A percentile compares a stretch with the other conserved stretches of the same genome.
Evolutionary conservation across 2,113 vertebrate genomes (phyloP).

Genomic region (Pundamilia nyererei): DNA sequence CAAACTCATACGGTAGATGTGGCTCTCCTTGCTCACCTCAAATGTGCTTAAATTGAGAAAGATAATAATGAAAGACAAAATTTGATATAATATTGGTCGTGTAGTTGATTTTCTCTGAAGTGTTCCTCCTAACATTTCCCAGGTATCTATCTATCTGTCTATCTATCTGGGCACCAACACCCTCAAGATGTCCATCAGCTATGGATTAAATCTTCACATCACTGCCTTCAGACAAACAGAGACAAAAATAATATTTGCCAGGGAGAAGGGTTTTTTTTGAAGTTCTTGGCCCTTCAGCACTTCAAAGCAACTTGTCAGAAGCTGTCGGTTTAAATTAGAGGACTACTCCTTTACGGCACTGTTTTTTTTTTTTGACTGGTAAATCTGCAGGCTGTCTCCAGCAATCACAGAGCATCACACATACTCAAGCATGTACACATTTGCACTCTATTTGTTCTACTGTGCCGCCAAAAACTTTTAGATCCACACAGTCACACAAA

Average conservation of each 20-base stretch:
- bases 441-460: conserved; percentile 17
- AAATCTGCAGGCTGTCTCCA: conserved; percentile 55
- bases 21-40: background rate
- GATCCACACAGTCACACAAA: background rate
- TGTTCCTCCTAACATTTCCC: background rate
- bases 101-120: background rate
- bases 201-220: conserved; percentile 37
- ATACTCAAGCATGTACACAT: background rate
- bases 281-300: conserved; percentile 44
- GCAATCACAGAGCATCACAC: conserved; percentile 30
- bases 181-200: conserved; percentile 39
- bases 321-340: conserved; percentile 61
- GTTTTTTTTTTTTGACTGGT: conserved; percentile 25
- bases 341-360: conserved; percentile 14
- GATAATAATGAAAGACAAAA: background rate
- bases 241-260: conserved; percentile 37
- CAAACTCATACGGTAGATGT: background rate
- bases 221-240: conserved; percentile 1
- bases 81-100: background rate
- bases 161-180: background rate
- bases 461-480: background rate
- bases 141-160: background rate
- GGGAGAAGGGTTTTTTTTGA: conserved; percentile 1
- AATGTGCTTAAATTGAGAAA: background rate
- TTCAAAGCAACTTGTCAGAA: conserved; percentile 59